Base-by-base conservation (phyloP, 2,888 invertebrate genomes). In the Desoria tigrina region DNA sequence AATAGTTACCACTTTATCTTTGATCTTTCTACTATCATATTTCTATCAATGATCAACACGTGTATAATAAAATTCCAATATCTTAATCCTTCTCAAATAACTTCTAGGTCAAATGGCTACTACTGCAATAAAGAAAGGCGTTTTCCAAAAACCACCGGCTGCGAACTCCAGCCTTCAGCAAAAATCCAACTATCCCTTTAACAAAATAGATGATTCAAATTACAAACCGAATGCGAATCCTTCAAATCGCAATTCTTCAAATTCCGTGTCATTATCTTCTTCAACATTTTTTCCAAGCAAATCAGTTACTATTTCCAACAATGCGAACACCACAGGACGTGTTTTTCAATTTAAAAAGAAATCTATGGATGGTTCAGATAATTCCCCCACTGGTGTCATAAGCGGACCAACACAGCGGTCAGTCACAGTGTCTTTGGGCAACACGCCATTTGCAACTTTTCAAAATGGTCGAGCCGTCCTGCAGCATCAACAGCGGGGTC, bases 271-370 rank as follows among this genome's bases (percentile, higher is more conserved):
- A 45, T 45, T 45, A 21, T n/a, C 45, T 11, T 45, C 45, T 6
- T 45, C 45, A 9, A 45, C 45, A 18, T 21, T 6, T 18, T 45
- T 45, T n/a, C 45, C 45, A 3, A 18, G 9, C n/a, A 45, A 45
- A n/a, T 6, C 21, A 16, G n/a, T 45, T 9, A 11, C 39, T 39
- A 11, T 16, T 11, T 39, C 39, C 9, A 11, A 9, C 16, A 39
- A 9, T 39, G 9, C 39, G 39, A 39, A 39, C 16, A 11, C 45
- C 45, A 11, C 21, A 6, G 23, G 37, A 18, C 39, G 42, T 39
- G 37, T 37, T 7, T 57, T 57, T 23, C 39, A 42, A 23, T 57
- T 57, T 37, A 57, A 57, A 24, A 57, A 57, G 42, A 57, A 57
- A 24, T 2, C 56, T 14, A 24, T 18, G 2, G 21, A 37, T 16